phyloP scores from a whole-genome alignment of 30 jellyfish, hydroid and myxozoan genomes.

The Rhopilema esculentum region DNA sequence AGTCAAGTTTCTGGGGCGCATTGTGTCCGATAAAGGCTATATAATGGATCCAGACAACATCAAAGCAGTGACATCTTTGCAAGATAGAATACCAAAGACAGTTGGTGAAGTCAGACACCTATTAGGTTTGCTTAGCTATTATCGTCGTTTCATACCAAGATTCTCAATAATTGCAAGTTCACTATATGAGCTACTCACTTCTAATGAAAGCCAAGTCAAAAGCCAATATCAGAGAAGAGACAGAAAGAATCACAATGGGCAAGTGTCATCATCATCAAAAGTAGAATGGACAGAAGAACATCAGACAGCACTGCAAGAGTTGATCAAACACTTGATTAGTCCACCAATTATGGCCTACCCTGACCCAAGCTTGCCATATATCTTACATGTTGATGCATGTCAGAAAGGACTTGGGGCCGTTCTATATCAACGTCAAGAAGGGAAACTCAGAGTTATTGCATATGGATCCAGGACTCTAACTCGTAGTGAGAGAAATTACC shows the following conservation, averaged over 20 bases:
- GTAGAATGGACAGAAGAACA: slow-evolving; percentile 33
- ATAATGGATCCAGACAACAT: slow-evolving; percentile 40
- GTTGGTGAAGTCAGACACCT: slow-evolving; percentile 60
- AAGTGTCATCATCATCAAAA: slow-evolving; percentile 43
- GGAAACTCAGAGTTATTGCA: slow-evolving; percentile 52
- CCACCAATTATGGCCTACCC: slow-evolving; percentile 74
- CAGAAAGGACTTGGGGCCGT: slow-evolving; percentile 61
- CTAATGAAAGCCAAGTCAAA: slow-evolving; percentile 14
- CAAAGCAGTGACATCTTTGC: slow-evolving; percentile 61
- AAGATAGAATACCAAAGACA: slow-evolving; percentile 49
- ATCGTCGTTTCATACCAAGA: slow-evolving; percentile 50
- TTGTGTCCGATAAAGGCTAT: slow-evolving; percentile 49
- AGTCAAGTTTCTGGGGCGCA: slow-evolving; percentile 58
- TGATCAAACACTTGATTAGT: slow-evolving; percentile 22
- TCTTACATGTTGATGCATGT: slow-evolving; percentile 38
- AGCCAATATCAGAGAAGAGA: background rate
- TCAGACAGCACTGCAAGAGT: slow-evolving; percentile 51
- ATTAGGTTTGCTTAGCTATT: slow-evolving; percentile 63
- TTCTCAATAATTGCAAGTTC: slow-evolving; percentile 62
- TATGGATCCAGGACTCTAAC: slow-evolving; percentile 48
- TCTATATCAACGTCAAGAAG: slow-evolving; percentile 48
- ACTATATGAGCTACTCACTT: slow-evolving; percentile 44
- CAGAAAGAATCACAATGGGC: slow-evolving; percentile 35
- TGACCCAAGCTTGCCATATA: slow-evolving; percentile 43
- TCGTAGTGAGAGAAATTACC: slow-evolving; percentile 53